Percentiles rank a stretch among this genome's conserved stretches.
phyloP scores from a whole-genome alignment of 2,113 vertebrate species.

The Orcinus orca region DNA sequence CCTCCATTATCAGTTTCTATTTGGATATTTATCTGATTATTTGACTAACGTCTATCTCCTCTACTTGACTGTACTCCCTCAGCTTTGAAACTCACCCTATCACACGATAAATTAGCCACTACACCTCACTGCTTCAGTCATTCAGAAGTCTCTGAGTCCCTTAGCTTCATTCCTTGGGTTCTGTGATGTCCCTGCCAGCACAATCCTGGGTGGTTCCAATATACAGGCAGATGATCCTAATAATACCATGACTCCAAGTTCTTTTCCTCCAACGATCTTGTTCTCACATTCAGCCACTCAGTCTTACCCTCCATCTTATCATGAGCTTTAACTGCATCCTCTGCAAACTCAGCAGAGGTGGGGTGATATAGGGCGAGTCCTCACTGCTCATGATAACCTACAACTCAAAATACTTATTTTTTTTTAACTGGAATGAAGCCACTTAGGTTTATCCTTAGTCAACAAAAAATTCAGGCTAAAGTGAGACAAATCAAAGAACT shows the following conservation, averaged over 20 bases:
- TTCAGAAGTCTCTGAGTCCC: background rate
- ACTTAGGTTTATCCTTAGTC: background rate
- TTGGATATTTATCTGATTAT: background rate
- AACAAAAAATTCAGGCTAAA: slow-evolving; percentile 12
- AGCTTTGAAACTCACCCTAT: background rate
- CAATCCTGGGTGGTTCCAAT: background rate
- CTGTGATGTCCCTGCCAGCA: background rate
- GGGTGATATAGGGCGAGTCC: background rate
- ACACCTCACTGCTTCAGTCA: background rate
- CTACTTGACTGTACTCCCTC: background rate
- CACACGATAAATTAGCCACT: background rate
- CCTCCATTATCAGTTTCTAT: background rate
- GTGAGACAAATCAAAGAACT: slow-evolving; percentile 16
- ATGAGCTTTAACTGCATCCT: background rate
- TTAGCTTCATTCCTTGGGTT: background rate
- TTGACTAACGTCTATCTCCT: background rate
- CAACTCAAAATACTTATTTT: background rate
- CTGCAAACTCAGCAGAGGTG: background rate
- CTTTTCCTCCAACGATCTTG: background rate
- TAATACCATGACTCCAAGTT: background rate
- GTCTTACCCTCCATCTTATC: background rate
- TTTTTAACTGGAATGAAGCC: background rate
- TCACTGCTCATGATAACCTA: background rate
- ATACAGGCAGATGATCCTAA: background rate
- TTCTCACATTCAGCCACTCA: background rate